A percentile compares a stretch with the other conserved stretches of the same genome.
phyloP scores from a whole-genome alignment of 2,797 vertebrate genomes.

The Hylomyscus alleni region DNA sequence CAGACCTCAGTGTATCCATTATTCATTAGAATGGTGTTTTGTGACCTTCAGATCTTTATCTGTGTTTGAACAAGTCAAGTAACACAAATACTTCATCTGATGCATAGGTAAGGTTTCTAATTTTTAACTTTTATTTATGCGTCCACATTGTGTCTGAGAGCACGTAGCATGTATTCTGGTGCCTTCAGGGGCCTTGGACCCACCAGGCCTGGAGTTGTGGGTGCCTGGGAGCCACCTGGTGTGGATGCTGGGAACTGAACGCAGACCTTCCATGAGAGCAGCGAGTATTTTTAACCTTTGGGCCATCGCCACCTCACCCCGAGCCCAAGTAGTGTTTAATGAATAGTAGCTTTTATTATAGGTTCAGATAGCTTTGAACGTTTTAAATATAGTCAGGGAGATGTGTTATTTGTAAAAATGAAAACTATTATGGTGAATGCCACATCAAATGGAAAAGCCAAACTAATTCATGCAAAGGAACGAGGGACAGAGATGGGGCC shows the following conservation, averaged over 20 bases:
- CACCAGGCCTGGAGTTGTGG: background rate
- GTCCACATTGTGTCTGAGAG: background rate
- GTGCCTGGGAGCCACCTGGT: background rate
- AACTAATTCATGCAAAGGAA: conserved; percentile 18
- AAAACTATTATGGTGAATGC: background rate
- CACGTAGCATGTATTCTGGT: background rate
- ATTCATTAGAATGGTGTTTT: background rate
- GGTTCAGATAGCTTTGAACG: conserved; percentile 28
- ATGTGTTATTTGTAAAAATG: background rate
- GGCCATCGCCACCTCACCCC: background rate
- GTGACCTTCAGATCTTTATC: background rate
- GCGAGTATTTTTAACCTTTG: background rate
- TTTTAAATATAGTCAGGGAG: conserved; percentile 37
- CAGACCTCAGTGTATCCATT: background rate
- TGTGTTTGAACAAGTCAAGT: conserved; percentile 10
- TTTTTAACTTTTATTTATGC: background rate
- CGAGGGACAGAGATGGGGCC: background rate
- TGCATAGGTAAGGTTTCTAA: background rate
- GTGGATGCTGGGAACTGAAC: background rate
- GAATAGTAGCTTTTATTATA: background rate
- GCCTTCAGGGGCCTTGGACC: background rate
- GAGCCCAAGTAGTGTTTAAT: background rate
- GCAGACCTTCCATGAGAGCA: background rate
- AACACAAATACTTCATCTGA: background rate
- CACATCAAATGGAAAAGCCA: background rate